phyloP scores from a whole-genome alignment of 2,797 vertebrate species.

The Enteromius unitaeniatus region DNA sequence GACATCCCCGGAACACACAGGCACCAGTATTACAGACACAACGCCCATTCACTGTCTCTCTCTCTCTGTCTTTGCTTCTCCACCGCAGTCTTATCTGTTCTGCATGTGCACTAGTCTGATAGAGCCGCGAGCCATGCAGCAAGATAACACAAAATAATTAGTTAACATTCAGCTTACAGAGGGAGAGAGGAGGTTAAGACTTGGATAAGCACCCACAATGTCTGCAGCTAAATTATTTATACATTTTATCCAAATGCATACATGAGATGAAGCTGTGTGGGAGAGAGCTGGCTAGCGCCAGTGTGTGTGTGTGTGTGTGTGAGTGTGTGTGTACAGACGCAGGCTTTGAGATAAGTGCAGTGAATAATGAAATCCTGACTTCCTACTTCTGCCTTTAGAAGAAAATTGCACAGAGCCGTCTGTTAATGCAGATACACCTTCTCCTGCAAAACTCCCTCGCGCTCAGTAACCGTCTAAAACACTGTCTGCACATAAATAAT shows the following conservation, averaged over 20 bases:
- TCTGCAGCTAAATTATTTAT: constrained; percentile 63
- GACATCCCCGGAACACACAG: constrained; percentile 73
- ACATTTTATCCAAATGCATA: constrained; percentile 63
- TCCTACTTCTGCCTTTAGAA: constrained; percentile 63
- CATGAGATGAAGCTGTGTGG: constrained; percentile 46
- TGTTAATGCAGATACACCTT: constrained; percentile 49
- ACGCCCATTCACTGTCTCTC: background rate
- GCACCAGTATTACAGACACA: constrained; percentile 68
- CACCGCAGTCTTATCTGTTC: constrained; percentile 78
- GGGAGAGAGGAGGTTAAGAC: constrained; percentile 64
- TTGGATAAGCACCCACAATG: constrained; percentile 62
- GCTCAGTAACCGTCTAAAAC: constrained; percentile 28
- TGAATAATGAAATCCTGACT: constrained; percentile 65
- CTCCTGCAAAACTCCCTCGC: constrained; percentile 27
- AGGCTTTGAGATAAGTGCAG: constrained; percentile 68
- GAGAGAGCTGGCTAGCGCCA: constrained; percentile 29
- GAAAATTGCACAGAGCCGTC: constrained; percentile 62
- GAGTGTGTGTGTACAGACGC: constrained; percentile 56
- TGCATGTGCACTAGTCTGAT: constrained; percentile 78
- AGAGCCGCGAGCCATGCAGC: constrained; percentile 76
- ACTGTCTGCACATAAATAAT: constrained; percentile 23
- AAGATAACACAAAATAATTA: constrained; percentile 86
- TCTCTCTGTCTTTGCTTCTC: constrained; percentile 20
- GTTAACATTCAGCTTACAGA: constrained; percentile 79
- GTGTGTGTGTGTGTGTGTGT: constrained; percentile 43